phyloP scores from a whole-genome alignment of 2,113 vertebrate genomes.

The Sapajus apella region DNA sequence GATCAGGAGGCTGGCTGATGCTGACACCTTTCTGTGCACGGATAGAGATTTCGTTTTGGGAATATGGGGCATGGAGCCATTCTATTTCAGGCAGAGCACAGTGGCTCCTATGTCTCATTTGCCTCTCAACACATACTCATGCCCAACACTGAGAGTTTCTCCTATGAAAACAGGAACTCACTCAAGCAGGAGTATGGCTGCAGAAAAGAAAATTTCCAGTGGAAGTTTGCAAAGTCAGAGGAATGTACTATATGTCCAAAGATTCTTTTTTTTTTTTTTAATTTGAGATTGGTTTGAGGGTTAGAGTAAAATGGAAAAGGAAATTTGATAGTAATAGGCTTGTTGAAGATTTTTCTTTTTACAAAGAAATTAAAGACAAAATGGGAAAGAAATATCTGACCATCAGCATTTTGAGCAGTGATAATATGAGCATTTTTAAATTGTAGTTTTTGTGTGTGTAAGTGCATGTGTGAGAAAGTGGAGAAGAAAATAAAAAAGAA shows the following conservation, averaged over 20 bases:
- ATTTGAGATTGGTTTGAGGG: constrained; percentile 44
- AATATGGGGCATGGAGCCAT: no score
- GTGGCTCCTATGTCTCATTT: neutral
- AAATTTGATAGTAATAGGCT: neutral
- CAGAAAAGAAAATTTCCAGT: constrained; percentile 15
- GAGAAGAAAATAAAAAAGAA: neutral
- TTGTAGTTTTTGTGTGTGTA: neutral
- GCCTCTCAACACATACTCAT: neutral
- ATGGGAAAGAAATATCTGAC: constrained; percentile 42
- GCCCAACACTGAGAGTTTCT: neutral
- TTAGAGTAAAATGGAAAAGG: constrained; percentile 36
- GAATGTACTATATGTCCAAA: constrained; percentile 8
- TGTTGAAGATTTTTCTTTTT: constrained; percentile 24
- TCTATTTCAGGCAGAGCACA: neutral
- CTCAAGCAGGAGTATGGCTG: neutral
- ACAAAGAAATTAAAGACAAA: constrained; percentile 24
- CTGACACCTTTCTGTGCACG: neutral
- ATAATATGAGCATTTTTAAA: neutral
- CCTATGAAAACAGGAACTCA: constrained; percentile 3
- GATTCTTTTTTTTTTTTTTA: neutral
- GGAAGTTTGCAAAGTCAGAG: constrained; percentile 17
- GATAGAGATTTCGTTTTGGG: neutral
- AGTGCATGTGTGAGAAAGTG: neutral
- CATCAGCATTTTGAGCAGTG: neutral
- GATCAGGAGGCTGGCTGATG: neutral